Evolutionary conservation across 2,888 invertebrate species (phyloP).

Genomic region (Diarsia rubi): DNA sequence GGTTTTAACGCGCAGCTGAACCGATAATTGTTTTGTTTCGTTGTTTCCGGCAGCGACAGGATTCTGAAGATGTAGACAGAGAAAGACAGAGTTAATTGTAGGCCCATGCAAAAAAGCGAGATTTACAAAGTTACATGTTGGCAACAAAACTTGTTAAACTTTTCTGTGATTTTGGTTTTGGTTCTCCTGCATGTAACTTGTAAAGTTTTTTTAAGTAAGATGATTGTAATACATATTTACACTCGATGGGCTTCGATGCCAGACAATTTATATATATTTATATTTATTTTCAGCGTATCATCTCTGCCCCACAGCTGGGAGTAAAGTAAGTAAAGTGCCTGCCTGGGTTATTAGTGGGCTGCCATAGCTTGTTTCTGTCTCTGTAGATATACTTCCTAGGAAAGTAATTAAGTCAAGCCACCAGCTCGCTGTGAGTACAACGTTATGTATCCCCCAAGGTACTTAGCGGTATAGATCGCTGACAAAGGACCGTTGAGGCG

Average conservation of each 20-base stretch:
- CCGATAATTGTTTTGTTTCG: slow-evolving; percentile 52
- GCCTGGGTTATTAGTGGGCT: not conserved
- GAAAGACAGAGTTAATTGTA: too few relatives aligned
- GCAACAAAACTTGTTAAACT: too few relatives aligned
- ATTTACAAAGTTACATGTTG: too few relatives aligned
- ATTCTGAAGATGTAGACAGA: too few relatives aligned
- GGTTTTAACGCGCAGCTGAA: slow-evolving; percentile 46
- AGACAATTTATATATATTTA: too few relatives aligned
- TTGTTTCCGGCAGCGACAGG: not conserved
- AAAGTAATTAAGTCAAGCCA: slow-evolving; percentile 44
- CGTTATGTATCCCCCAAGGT: slow-evolving; percentile 38
- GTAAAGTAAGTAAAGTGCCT: not conserved
- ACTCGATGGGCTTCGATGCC: too few relatives aligned
- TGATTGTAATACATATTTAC: too few relatives aligned
- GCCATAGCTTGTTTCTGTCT: not conserved
- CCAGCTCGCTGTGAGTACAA: slow-evolving; percentile 29
- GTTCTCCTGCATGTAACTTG: too few relatives aligned
- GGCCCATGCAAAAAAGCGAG: too few relatives aligned
- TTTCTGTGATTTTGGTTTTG: too few relatives aligned
- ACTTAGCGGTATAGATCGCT: slow-evolving; percentile 23
- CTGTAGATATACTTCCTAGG: not conserved
- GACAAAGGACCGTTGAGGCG: slow-evolving; percentile 16
- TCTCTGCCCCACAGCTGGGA: not conserved
- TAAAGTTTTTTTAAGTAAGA: too few relatives aligned
- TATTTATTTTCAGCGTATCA: not conserved